phyloP scores from a whole-genome alignment of 1,140 invertebrate genomes.

The Centruroides vittatus region DNA sequence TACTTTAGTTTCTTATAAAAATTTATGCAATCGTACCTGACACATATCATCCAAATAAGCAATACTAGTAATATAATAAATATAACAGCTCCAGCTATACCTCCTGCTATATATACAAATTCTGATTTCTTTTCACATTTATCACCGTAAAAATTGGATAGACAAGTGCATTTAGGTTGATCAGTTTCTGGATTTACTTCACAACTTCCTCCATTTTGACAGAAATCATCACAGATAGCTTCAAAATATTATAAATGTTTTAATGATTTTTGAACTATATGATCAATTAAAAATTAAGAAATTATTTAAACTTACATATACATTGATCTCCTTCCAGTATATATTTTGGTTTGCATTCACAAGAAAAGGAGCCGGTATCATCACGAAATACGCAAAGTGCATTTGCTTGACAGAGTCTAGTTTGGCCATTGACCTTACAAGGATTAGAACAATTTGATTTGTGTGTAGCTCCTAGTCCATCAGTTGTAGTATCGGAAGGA shows the following conservation, averaged over 20 bases:
- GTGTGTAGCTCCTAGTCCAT: slow-evolving; percentile 54
- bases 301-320: slow-evolving; percentile 38
- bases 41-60: slow-evolving; percentile 94
- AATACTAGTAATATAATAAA: slow-evolving; percentile 82
- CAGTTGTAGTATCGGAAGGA: slow-evolving; percentile 83
- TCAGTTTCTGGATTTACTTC: slow-evolving; percentile 42
- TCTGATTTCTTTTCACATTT: slow-evolving; percentile 80
- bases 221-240: slow-evolving; percentile 76
- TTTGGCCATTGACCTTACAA: slow-evolving; percentile 66
- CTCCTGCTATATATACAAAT: slow-evolving; percentile 85
- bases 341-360: slow-evolving; percentile 86
- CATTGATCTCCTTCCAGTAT: slow-evolving; percentile 42
- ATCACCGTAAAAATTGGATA: slow-evolving; percentile 81
- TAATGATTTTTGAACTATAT: background rate
- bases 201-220: slow-evolving; percentile 82
- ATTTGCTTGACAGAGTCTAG: slow-evolving; percentile 73
- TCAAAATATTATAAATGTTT: slow-evolving; percentile 17
- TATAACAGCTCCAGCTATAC: slow-evolving; percentile 78
- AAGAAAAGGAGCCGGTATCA: slow-evolving; percentile 69
- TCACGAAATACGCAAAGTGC: slow-evolving; percentile 78
- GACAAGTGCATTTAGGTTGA: slow-evolving; percentile 64
- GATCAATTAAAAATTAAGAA: background rate
- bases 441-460: slow-evolving; percentile 80
- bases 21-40: slow-evolving; percentile 40
- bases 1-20: too few relatives aligned